Conservation (phyloP, 2,113 vertebrate genomes). For the Gymnarchus niloticus region DNA sequence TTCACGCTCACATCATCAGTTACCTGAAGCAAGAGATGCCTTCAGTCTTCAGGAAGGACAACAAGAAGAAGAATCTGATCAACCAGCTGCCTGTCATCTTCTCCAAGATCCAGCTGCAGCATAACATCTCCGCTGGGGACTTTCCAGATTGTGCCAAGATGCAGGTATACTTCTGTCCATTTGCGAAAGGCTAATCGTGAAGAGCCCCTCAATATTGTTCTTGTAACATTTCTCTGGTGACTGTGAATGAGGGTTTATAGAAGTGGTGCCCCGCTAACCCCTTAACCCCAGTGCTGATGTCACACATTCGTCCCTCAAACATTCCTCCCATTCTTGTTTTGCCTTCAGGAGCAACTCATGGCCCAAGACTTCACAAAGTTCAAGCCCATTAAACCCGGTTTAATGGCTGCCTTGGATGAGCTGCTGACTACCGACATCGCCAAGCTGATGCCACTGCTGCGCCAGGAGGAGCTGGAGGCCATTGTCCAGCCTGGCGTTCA, state of each 20-base stretch:
- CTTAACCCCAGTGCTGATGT: background rate
- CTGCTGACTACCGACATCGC: constrained; percentile 74
- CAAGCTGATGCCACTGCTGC: constrained; percentile 82
- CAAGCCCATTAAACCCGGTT: constrained; percentile 75
- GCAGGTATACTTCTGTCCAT: constrained; percentile 66
- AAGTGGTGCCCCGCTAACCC: too few relatives aligned
- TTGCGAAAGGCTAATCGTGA: background rate
- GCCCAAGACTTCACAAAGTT: constrained; percentile 84
- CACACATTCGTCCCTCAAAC: background rate
- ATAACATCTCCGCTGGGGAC: constrained; percentile 84
- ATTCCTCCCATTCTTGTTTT: background rate
- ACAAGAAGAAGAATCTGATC: constrained; percentile 87
- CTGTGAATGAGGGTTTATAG: background rate
- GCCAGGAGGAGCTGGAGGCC: constrained; percentile 82
- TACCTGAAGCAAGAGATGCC: constrained; percentile 90
- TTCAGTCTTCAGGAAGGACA: constrained; percentile 81
- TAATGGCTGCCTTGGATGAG: constrained; percentile 77
- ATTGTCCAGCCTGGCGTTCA: constrained; percentile 68
- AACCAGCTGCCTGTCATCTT: constrained; percentile 80
- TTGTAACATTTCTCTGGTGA: background rate
- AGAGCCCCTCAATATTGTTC: too few relatives aligned
- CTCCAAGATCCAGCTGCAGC: constrained; percentile 81
- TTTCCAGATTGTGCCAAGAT: constrained; percentile 85
- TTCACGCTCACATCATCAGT: constrained; percentile 86
- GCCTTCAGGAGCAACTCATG: constrained; percentile 74